Evolutionary conservation across 2,888 invertebrate species (phyloP).

Genomic region (Cosmia pyralina): DNA sequence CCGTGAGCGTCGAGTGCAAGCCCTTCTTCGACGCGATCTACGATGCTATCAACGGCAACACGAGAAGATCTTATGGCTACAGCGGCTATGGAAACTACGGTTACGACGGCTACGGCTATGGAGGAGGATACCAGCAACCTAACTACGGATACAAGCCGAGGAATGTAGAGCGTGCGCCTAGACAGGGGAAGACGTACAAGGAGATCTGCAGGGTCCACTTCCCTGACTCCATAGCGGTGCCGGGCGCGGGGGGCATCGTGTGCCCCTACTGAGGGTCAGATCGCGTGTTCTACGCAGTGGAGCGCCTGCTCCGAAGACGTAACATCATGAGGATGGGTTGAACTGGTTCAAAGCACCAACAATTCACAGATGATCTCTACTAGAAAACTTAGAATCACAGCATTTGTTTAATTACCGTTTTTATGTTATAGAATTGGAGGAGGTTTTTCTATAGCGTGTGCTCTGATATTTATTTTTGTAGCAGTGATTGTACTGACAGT

Average conservation of each 20-base stretch:
- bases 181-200: constrained; percentile 91
- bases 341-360: constrained; percentile 64
- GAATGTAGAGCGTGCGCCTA: constrained; percentile 69
- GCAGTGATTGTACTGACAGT: constrained; percentile 43
- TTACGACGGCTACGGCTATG: constrained; percentile 73
- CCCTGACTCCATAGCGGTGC: constrained; percentile 88
- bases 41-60: constrained; percentile 84
- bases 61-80: constrained; percentile 83
- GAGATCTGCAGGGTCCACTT: constrained; percentile 93
- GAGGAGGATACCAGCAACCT: constrained; percentile 53
- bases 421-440: constrained; percentile 20
- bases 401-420: constrained; percentile 29
- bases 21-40: constrained; percentile 88
- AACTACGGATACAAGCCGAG: constrained; percentile 67
- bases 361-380: constrained; percentile 55
- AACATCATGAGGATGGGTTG: constrained; percentile 89
- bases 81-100: constrained; percentile 75
- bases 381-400: constrained; percentile 27
- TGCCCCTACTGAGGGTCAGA: constrained; percentile 91
- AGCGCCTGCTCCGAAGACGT: constrained; percentile 87
- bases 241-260: constrained; percentile 90
- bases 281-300: constrained; percentile 90
- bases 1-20: constrained; percentile 71
- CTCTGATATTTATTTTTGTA: constrained; percentile 22
- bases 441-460: constrained; percentile 30